Base-by-base conservation (phyloP, 2,797 vertebrate genomes). In the Lithobates sylvaticus region DNA sequence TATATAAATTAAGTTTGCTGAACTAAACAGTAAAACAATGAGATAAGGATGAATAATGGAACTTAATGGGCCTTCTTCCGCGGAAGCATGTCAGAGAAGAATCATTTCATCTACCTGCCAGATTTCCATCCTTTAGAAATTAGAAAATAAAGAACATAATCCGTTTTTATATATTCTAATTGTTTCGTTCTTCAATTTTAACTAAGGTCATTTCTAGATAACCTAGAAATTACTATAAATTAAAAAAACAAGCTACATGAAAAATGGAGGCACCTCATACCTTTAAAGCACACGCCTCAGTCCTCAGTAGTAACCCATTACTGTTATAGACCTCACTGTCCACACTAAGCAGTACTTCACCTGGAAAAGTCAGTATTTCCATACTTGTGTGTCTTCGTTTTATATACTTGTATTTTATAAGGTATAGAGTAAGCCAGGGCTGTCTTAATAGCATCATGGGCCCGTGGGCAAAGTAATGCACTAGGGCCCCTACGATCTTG, bases 31-130 rank as follows among this genome's bases (percentile, higher is more conserved):
- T 86, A 81, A 81, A 84, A 86, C 71, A 86, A 80, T 86, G 73
- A 85, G 84, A 85, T 85, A 85, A 85, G 84, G 68, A 79, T 73
- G 84, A 69, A 86, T 86, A 81, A 81, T 76, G 84, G 78, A 42
- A 76, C 36, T 5, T 68, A 73, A 80, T 67, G 54, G 77, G 58
- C 29, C 61, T 73, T 26, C 42, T 54, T 85, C 47, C 18, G 68
- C 70, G 13, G 68, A 79, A 85, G 39, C 69, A 78, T 36, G 54
- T 61, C 65, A 54, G 64, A 78, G 44, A 72, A 64, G 69, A 78
- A 71, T 71, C 68, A 68, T 39, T 54, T 73, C 39, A 34, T 65
- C 68, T 69, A 74, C 76, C 84, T 68, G 70, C n/a, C 10, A 13
- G 39, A 34, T 65, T n/a, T 21, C 79, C 10, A 61, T 61, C 18